Conservation (phyloP, 2,888 invertebrate genomes). For the Epistrophella euchroma region DNA sequence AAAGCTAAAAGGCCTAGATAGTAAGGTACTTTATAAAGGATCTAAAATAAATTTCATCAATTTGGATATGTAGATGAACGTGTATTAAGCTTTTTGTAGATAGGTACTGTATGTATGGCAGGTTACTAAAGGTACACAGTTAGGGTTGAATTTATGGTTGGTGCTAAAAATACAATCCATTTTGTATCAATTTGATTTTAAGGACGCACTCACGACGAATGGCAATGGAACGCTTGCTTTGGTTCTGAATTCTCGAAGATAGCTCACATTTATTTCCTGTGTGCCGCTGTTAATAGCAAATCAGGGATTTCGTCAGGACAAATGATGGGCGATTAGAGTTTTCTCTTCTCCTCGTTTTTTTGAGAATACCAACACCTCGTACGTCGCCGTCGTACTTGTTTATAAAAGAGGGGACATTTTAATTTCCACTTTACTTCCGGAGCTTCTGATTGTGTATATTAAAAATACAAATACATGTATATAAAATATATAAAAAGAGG, state of each 20-base stretch:
- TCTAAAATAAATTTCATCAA: slow-evolving; percentile 60
- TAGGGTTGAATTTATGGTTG: slow-evolving; percentile 70
- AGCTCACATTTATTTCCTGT: slow-evolving; percentile 60
- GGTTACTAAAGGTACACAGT: too few relatives aligned
- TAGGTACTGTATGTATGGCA: too few relatives aligned
- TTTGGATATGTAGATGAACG: slow-evolving; percentile 60
- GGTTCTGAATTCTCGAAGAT: slow-evolving; percentile 52
- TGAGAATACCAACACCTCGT: slow-evolving; percentile 10
- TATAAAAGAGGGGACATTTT: slow-evolving; percentile 43
- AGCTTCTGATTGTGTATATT: not conserved
- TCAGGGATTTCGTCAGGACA: slow-evolving; percentile 67
- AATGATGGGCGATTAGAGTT: slow-evolving; percentile 68
- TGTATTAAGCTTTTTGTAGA: slow-evolving; percentile 32
- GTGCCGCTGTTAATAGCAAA: slow-evolving; percentile 68
- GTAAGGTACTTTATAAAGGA: slow-evolving; percentile 24
- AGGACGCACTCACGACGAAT: slow-evolving; percentile 41
- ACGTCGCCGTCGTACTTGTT: too few relatives aligned
- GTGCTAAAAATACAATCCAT: slow-evolving; percentile 73
- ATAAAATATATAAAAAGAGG: slow-evolving; percentile 19
- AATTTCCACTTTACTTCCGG: slow-evolving; percentile 52
- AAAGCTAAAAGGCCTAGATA: slow-evolving; percentile 27
- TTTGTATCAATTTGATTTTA: slow-evolving; percentile 71
- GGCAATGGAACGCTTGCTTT: slow-evolving; percentile 10
- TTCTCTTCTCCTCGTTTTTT: slow-evolving; percentile 29
- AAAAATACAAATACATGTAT: not conserved